These are phyloP conservation scores for Epinephelus fuscoguttatus DNA, from an alignment of 2,113 vertebrate genomes.

Conservation along the genomic window DNA sequence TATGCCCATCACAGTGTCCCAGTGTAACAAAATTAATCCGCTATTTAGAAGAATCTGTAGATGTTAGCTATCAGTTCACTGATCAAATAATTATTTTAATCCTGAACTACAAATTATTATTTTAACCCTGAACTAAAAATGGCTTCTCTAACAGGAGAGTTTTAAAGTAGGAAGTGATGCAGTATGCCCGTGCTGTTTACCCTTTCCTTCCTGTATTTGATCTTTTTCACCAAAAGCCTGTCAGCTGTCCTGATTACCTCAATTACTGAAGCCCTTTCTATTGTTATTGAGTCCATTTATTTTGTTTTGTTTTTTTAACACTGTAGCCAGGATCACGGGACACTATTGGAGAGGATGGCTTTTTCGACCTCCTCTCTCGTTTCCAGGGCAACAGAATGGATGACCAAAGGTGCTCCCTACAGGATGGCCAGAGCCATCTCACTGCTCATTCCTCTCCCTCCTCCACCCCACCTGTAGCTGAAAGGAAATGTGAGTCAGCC, in stretches of 20 bases:
- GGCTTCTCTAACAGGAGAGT: neutral
- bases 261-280: neutral
- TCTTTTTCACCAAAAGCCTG: neutral
- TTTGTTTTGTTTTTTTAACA: neutral
- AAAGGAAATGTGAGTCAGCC: constrained; percentile 87
- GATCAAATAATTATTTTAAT: neutral
- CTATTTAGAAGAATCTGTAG: neutral
- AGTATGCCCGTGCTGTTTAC: neutral
- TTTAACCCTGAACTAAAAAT: neutral
- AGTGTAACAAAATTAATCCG: neutral
- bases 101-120: neutral
- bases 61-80: neutral
- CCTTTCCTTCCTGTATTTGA: neutral
- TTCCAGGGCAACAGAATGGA: constrained; percentile 98
- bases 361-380: constrained; percentile 95
- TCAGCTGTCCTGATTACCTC: neutral
- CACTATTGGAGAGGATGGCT: constrained; percentile 90
- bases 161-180: neutral
- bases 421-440: constrained; percentile 82
- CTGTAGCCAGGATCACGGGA: constrained; percentile 82
- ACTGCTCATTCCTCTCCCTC: constrained; percentile 71
- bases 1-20: neutral
- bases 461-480: constrained; percentile 84
- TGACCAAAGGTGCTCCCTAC: constrained; percentile 92
- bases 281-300: neutral